phyloP scores from a whole-genome alignment of 2,888 invertebrate genomes.

The Synergus japonicus region DNA sequence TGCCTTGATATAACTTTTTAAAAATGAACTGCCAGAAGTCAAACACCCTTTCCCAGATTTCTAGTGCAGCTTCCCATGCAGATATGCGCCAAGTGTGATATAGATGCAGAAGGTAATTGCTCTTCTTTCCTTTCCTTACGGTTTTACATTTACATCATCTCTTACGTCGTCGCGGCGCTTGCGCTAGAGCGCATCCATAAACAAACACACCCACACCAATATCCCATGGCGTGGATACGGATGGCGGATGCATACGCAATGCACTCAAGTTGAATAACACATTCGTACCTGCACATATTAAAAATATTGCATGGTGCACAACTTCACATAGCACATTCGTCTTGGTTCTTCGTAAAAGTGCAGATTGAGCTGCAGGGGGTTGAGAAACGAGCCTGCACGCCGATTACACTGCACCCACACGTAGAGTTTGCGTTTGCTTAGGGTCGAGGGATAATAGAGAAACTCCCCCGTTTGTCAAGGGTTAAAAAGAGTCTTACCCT shows the following conservation, averaged over 20 bases:
- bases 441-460: conserved; percentile 61
- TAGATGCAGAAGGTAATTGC: conserved; percentile 18
- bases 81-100: neutral
- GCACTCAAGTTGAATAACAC: conserved; percentile 33
- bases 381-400: conserved; percentile 39
- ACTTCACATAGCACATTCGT: neutral
- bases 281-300: conserved; percentile 8
- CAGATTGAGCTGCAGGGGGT: conserved; percentile 23
- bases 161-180: conserved; percentile 11
- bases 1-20: neutral
- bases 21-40: neutral
- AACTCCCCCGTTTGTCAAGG: conserved; percentile 59
- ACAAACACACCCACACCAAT: conserved; percentile 28
- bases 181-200: conserved; percentile 22
- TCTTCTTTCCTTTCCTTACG: conserved; percentile 28
- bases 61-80: neutral
- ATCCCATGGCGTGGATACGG: neutral
- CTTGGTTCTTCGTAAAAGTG: conserved; percentile 25
- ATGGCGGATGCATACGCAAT: neutral
- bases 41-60: conserved; percentile 3
- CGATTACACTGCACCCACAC: conserved; percentile 60
- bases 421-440: conserved; percentile 54
- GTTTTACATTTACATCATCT: conserved; percentile 26
- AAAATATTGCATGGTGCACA: neutral
- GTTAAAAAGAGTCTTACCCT: conserved; percentile 61